Evolutionary conservation across 2,797 vertebrate genomes (phyloP).

Genomic region (Austrolebias charrua): DNA sequence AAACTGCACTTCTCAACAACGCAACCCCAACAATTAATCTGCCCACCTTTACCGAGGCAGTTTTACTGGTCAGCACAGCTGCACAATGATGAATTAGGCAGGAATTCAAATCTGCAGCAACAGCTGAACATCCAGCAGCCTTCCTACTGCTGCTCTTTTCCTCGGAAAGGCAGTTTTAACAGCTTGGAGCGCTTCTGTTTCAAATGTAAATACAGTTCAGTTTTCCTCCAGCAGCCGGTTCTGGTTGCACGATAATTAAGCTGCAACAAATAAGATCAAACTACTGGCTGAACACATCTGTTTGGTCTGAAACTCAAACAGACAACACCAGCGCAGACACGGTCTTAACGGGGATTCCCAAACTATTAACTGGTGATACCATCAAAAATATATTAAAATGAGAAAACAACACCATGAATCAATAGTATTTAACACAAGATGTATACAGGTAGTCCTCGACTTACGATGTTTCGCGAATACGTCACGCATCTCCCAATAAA

Average conservation of each 20-base stretch:
- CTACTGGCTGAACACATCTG: not conserved
- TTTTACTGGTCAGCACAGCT: conserved; percentile 69
- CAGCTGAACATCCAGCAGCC: conserved; percentile 47
- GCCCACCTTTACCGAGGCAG: conserved; percentile 67
- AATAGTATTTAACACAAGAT: no score
- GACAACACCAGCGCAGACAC: not conserved
- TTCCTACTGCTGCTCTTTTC: conserved; percentile 33
- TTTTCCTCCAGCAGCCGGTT: not conserved
- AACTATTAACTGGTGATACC: no score
- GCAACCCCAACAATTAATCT: conserved; percentile 63
- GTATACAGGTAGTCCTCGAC: no score
- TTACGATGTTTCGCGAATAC: no score
- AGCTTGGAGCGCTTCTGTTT: conserved; percentile 21
- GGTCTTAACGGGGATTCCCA: not conserved
- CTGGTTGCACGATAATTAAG: not conserved
- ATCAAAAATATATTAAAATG: no score
- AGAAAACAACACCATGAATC: no score
- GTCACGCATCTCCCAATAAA: no score
- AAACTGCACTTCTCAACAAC: conserved; percentile 48
- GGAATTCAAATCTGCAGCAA: conserved; percentile 61
- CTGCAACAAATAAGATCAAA: conserved; percentile 3
- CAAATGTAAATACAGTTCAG: conserved; percentile 1
- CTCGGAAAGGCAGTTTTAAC: conserved; percentile 9
- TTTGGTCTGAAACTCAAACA: not conserved
- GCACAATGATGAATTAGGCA: conserved; percentile 60